phyloP scores from a whole-genome alignment of 1,140 invertebrate genomes.

The Hyles vespertilio region DNA sequence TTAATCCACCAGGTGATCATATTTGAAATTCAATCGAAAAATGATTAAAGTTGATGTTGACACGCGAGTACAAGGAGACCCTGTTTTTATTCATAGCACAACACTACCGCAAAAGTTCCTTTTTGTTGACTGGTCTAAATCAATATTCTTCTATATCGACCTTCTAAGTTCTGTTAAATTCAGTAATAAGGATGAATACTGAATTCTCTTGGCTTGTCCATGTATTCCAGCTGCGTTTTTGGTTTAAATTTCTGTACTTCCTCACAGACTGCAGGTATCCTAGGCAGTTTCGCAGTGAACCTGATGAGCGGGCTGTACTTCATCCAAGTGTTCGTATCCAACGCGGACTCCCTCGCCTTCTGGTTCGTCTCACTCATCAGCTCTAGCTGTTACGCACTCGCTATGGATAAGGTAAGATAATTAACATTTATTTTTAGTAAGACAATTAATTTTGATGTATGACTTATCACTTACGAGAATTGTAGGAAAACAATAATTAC shows the following conservation, averaged over 20 bases:
- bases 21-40: too few relatives aligned
- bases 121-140: too few relatives aligned
- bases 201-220: neutral
- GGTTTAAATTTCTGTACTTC: neutral
- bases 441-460: too few relatives aligned
- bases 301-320: constrained; percentile 87
- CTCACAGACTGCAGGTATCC: constrained; percentile 84
- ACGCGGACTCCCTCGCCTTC: constrained; percentile 80
- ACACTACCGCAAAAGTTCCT: too few relatives aligned
- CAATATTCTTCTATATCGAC: too few relatives aligned
- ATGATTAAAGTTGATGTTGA: too few relatives aligned
- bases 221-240: neutral
- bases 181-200: neutral
- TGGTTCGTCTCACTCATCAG: constrained; percentile 88
- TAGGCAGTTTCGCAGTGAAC: constrained; percentile 86
- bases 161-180: too few relatives aligned
- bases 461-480: too few relatives aligned
- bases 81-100: too few relatives aligned
- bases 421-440: neutral
- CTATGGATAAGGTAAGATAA: constrained; percentile 85
- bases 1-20: too few relatives aligned
- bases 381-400: constrained; percentile 88
- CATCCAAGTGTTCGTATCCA: constrained; percentile 84
- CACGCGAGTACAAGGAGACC: too few relatives aligned
- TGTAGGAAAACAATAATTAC: too few relatives aligned